A percentile compares a stretch with the other conserved stretches of the same genome.
phyloP scores from a whole-genome alignment of 2,797 vertebrate species.

The Oreonectes daqikongensis region DNA sequence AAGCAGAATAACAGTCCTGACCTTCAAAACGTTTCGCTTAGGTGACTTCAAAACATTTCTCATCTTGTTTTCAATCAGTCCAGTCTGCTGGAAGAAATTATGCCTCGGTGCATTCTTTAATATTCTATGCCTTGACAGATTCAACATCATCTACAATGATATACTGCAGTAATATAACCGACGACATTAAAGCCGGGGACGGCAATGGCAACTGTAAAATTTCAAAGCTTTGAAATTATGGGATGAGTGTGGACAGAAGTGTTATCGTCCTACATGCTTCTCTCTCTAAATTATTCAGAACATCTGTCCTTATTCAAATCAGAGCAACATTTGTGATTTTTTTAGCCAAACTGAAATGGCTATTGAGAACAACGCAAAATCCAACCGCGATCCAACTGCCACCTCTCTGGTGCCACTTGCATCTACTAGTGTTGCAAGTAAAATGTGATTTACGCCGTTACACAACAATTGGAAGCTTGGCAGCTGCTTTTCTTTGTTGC shows the following conservation, averaged over 20 bases:
- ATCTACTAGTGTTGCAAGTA: conserved; percentile 36
- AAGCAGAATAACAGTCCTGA: neutral
- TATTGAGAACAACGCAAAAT: conserved; percentile 29
- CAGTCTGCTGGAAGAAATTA: conserved; percentile 39
- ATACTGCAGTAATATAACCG: conserved; percentile 55
- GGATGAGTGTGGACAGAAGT: conserved; percentile 46
- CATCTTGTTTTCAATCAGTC: conserved; percentile 39
- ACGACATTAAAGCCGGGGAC: conserved; percentile 45
- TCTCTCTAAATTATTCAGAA: conserved; percentile 56
- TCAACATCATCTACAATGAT: conserved; percentile 49
- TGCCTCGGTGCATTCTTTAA: conserved; percentile 45
- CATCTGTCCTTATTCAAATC: conserved; percentile 39
- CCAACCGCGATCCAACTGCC: conserved; percentile 13
- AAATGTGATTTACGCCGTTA: conserved; percentile 58
- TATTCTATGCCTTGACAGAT: conserved; percentile 53
- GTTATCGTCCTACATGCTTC: conserved; percentile 30
- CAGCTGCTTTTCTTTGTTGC: conserved; percentile 45
- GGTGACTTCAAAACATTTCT: conserved; percentile 24
- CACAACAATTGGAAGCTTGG: conserved; percentile 44
- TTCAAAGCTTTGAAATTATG: conserved; percentile 50
- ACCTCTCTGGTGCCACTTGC: neutral
- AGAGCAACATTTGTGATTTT: conserved; percentile 19
- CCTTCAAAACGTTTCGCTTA: conserved; percentile 28
- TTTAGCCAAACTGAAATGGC: conserved; percentile 27
- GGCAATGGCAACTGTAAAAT: conserved; percentile 49